Conservation (phyloP, 2,888 invertebrate species). For the Scelioninae gen. 1 region DNA sequence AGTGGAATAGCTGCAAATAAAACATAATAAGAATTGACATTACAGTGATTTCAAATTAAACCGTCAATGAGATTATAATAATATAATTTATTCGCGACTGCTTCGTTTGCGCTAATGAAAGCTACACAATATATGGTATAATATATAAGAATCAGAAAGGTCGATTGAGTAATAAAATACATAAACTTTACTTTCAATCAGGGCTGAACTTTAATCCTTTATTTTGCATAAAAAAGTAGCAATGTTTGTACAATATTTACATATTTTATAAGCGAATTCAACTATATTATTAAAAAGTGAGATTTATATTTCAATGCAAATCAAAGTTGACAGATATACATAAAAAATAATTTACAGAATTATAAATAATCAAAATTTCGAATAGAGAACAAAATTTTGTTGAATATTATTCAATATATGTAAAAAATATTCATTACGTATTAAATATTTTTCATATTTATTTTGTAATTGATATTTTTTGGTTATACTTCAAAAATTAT, state of each 20-base stretch:
- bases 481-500: too few relatives aligned
- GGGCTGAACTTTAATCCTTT: conserved; percentile 30
- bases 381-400: too few relatives aligned
- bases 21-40: conserved; percentile 61
- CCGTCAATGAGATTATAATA: conserved; percentile 57
- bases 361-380: too few relatives aligned
- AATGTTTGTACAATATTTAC: background rate
- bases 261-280: background rate
- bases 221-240: conserved; percentile 10
- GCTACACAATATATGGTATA: conserved; percentile 56
- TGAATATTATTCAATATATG: too few relatives aligned
- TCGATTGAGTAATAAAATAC: conserved; percentile 60
- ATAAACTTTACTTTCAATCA: conserved; percentile 50
- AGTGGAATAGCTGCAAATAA: conserved; percentile 22
- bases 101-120: conserved; percentile 50
- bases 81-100: conserved; percentile 64
- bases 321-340: too few relatives aligned
- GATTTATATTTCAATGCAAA: background rate
- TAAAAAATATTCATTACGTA: too few relatives aligned
- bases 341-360: too few relatives aligned
- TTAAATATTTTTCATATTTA: too few relatives aligned
- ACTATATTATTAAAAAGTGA: too few relatives aligned
- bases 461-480: too few relatives aligned
- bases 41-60: conserved; percentile 62
- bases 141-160: conserved; percentile 61